Base-by-base conservation (phyloP, 1,140 invertebrate species). In the Drosophila funebris region DNA sequence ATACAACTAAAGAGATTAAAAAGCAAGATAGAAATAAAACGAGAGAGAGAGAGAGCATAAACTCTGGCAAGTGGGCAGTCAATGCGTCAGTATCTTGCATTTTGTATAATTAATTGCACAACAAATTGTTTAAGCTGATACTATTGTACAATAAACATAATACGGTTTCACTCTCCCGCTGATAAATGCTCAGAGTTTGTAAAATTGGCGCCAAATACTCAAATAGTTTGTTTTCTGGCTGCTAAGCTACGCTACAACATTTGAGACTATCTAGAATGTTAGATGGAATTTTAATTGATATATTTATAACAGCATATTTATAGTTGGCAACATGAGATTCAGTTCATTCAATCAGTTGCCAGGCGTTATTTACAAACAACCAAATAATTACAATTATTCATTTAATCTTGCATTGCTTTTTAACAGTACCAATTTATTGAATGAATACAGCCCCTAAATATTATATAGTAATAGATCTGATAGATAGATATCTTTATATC, bases 101-200 rank as follows among this genome's bases (percentile, higher is more conserved):
- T 44, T 33, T 13, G 39, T 54, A 29, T 71, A 64, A 71, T 64
- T 71, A 64, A 71, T 71, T 56, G 52, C 50, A 72, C 37, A 73
- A 62, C 63, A 60, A 63, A 76, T 24, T 44, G 20, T 13, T 67
- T 31, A 29, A 44, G 57, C 20, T 61, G 48, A 50, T 29, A 50
- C 39, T 39, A 39, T 41, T 41, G 37, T 60, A 61, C 52, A 24
- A 54, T 75, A 56, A 78, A 78, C 52, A 81, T 68, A 46, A 60
- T 46, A 46, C 11, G 14, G 13, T 29, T 57, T 57, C 8, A 56
- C 14, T 24, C 20, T 20, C 18, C 4, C 27, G 11, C 11, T 2
- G 11, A 33, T 9, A 33, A 9, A 41, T n/a, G 13, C 33, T 4
- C 39, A 54, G 2, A 24, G 13, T 24, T 44, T 46, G 16, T 13